Evolutionary conservation across 35 echinoderm and acorn worm genomes (phyloP).

Genomic region (Apostichopus japonicus): DNA sequence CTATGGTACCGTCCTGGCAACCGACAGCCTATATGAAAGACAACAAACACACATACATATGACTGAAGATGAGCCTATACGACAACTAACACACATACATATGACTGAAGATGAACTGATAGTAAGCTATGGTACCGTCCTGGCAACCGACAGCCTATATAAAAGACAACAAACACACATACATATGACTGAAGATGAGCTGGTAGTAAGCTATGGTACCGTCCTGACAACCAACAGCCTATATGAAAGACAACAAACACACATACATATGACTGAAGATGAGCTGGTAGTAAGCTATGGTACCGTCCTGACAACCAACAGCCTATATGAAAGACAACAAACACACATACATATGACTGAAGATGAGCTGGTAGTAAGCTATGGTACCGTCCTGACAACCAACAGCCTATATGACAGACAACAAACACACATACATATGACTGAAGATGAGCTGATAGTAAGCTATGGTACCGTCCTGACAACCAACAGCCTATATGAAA

Average conservation of each 20-base stretch:
- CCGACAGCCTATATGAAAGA: constrained; percentile 75
- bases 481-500: constrained; percentile 80
- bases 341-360: constrained; percentile 79
- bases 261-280: constrained; percentile 90
- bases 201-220: constrained; percentile 96
- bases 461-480: constrained; percentile 94
- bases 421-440: constrained; percentile 62
- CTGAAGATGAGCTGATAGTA: constrained; percentile 97
- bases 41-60: constrained; percentile 58
- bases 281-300: constrained; percentile 94
- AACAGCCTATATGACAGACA: constrained; percentile 68
- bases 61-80: constrained; percentile 89
- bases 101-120: constrained; percentile 93
- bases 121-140: constrained; percentile 94
- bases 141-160: constrained; percentile 89
- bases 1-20: constrained; percentile 95
- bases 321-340: constrained; percentile 60
- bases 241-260: not conserved
- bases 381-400: constrained; percentile 97
- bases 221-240: constrained; percentile 95
- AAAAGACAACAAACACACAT: constrained; percentile 45
- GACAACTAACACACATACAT: constrained; percentile 55
- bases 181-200: constrained; percentile 88
- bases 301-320: constrained; percentile 93
- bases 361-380: constrained; percentile 93